Conservation (phyloP, 2,888 invertebrate genomes). For the Diarsia brunnea region DNA sequence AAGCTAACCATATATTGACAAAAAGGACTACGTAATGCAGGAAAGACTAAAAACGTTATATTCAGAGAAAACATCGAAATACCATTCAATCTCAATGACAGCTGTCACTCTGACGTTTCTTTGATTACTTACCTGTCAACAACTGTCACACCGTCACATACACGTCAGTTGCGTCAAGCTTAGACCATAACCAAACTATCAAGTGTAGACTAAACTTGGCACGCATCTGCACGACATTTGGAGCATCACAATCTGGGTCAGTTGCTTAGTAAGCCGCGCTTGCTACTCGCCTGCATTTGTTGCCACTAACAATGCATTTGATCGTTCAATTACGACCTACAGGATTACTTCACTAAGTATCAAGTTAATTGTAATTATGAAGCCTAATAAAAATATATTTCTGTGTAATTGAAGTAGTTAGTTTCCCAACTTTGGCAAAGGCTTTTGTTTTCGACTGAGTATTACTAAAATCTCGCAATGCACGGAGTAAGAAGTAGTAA, state of each 20-base stretch:
- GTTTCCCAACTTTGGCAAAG: neutral
- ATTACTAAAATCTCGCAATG: neutral
- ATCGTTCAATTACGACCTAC: constrained; percentile 69
- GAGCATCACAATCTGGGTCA: constrained; percentile 80
- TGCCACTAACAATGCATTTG: constrained; percentile 64
- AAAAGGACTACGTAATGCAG: neutral
- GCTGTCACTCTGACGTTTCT: constrained; percentile 30
- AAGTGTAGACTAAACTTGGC: constrained; percentile 80
- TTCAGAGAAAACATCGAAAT: neutral
- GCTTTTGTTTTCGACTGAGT: neutral
- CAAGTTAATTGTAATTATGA: neutral
- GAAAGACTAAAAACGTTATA: neutral
- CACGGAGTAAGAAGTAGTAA: neutral
- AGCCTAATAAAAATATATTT: neutral
- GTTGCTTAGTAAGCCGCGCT: constrained; percentile 83
- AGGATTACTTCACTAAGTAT: constrained; percentile 49
- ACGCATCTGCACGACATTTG: constrained; percentile 83
- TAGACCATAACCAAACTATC: constrained; percentile 58
- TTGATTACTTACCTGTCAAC: constrained; percentile 28
- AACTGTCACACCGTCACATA: constrained; percentile 51
- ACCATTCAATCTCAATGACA: constrained; percentile 8
- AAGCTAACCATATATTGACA: neutral
- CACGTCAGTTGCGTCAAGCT: constrained; percentile 52
- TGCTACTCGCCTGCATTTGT: constrained; percentile 46
- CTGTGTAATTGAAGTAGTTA: neutral